These are phyloP conservation scores for Crocallis elinguaria DNA, from an alignment of 2,888 invertebrate species.

Conservation along the genomic window DNA sequence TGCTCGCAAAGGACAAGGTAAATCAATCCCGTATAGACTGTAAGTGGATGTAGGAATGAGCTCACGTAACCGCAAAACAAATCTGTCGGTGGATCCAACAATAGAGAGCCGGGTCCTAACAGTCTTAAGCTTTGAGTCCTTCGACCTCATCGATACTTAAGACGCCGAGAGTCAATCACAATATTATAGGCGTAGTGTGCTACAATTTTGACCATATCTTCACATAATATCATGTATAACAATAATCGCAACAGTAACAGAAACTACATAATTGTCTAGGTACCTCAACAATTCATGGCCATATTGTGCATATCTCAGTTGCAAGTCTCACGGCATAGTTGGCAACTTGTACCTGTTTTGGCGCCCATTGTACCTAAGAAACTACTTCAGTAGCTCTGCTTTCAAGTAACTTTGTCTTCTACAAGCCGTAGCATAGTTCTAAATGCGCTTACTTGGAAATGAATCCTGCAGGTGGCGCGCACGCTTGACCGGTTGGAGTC, in stretches of 20 bases:
- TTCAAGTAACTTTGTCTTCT: constrained; percentile 37
- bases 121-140: no score
- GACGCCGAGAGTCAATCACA: no score
- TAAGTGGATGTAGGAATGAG: no score
- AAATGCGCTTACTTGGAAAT: constrained; percentile 38
- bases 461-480: constrained; percentile 87
- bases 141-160: no score
- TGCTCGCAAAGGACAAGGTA: constrained; percentile 98
- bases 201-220: no score
- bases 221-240: no score
- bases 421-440: constrained; percentile 20
- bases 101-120: no score
- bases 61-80: no score
- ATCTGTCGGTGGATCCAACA: no score
- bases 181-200: no score
- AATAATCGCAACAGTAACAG: not conserved
- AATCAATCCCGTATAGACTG: not conserved
- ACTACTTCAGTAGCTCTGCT: constrained; percentile 34
- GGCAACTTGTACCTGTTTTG: constrained; percentile 28
- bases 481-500: constrained; percentile 93
- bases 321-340: constrained; percentile 26
- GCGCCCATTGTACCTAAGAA: constrained; percentile 14
- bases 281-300: not conserved
- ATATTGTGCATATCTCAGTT: constrained; percentile 8
- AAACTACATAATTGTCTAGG: not conserved